phyloP scores from a whole-genome alignment of 2,797 vertebrate species.

The Squalus acanthias region DNA sequence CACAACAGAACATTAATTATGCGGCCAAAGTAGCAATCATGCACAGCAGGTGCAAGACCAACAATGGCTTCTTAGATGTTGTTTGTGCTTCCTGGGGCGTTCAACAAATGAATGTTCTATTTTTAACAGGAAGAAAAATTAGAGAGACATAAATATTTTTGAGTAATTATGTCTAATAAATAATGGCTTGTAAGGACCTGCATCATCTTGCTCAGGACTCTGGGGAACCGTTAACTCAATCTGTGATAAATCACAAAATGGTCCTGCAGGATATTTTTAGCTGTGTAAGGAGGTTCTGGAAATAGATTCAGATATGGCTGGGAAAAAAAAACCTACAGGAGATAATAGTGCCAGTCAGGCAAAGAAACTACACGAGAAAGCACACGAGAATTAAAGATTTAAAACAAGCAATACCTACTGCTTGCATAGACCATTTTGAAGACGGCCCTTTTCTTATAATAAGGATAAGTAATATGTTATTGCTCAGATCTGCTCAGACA shows the following conservation, averaged over 20 bases:
- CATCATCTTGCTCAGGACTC: neutral
- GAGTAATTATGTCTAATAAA: neutral
- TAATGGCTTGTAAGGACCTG: neutral
- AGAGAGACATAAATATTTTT: slow-evolving; percentile 1
- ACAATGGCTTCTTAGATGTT: slow-evolving; percentile 36
- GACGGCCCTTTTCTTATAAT: neutral
- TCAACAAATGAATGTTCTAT: neutral
- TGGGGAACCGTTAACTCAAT: neutral
- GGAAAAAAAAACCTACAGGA: neutral
- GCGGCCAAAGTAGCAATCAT: slow-evolving; percentile 40
- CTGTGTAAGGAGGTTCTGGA: neutral
- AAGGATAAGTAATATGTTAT: neutral
- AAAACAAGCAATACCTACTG: neutral
- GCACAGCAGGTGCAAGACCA: slow-evolving; percentile 40
- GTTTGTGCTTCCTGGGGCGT: neutral
- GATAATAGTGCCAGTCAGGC: neutral
- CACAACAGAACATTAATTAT: slow-evolving; percentile 43
- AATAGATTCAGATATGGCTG: neutral
- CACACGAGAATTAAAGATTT: neutral
- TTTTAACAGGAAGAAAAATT: neutral
- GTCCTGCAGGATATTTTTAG: slow-evolving; percentile 15
- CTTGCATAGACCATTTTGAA: neutral
- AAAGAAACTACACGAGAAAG: neutral
- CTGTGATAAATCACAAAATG: slow-evolving; percentile 25
- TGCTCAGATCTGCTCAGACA: neutral